Evolutionary conservation across 2,797 vertebrate genomes (phyloP).

Genomic region (Eulemur coronatus): DNA sequence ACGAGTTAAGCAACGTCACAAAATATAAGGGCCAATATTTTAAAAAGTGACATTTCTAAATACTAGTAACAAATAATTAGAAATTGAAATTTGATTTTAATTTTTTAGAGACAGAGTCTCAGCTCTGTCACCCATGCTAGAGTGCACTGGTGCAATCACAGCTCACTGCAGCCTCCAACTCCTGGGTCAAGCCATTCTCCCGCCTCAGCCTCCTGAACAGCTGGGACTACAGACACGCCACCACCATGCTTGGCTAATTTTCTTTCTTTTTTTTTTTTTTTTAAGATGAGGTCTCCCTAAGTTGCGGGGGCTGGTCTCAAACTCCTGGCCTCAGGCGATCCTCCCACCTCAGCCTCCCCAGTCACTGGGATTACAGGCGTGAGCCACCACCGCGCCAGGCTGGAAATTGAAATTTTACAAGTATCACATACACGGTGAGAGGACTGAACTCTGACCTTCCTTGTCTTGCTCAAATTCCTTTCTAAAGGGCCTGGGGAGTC

Average conservation of each 20-base stretch:
- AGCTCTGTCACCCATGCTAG: background rate
- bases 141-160: background rate
- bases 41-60: background rate
- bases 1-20: background rate
- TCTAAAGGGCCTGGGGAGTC: background rate
- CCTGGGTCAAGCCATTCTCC: background rate
- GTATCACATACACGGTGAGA: background rate
- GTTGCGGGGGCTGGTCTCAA: background rate
- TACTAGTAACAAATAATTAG: background rate
- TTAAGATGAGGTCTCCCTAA: background rate
- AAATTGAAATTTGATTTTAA: background rate
- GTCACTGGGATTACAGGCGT: background rate
- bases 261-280: background rate
- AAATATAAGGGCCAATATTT: background rate
- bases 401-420: background rate
- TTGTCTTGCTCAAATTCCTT: background rate
- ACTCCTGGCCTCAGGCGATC: background rate
- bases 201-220: background rate
- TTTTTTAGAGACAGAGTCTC: background rate
- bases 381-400: background rate
- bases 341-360: background rate
- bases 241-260: background rate
- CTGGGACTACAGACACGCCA: background rate
- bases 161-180: background rate
- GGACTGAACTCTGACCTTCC: background rate